Evolutionary conservation across 1,140 invertebrate genomes (phyloP).

Genomic region (Diachasmimorpha longicaudata): DNA sequence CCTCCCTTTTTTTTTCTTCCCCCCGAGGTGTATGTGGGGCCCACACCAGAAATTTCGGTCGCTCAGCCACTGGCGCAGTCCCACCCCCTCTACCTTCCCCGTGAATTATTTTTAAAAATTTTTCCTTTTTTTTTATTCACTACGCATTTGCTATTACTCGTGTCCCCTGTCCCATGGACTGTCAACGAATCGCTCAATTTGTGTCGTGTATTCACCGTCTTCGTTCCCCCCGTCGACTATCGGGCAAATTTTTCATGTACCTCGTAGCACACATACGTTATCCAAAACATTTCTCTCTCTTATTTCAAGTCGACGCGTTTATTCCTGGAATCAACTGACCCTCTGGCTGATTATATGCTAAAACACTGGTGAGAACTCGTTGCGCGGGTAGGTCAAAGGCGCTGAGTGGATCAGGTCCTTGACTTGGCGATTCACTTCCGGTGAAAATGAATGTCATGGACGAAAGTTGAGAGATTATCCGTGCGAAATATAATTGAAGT

Average conservation of each 20-base stretch:
- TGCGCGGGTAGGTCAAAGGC: not conserved
- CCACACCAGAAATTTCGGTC: not conserved
- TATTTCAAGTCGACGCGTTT: not conserved
- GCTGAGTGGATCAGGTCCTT: not conserved
- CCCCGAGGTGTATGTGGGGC: not conserved
- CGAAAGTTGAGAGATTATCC: no score
- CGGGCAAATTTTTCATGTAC: not conserved
- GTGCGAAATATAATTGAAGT: not conserved
- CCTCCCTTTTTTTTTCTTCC: not conserved
- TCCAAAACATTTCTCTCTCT: not conserved
- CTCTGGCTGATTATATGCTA: not conserved
- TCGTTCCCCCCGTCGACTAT: not conserved
- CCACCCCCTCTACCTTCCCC: not conserved
- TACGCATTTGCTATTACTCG: not conserved
- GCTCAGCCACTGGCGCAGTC: not conserved
- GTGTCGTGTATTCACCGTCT: not conserved
- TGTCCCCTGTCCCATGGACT: not conserved
- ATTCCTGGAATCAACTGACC: not conserved
- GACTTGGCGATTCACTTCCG: not conserved
- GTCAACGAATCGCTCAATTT: conserved; percentile 17
- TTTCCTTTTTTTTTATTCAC: not conserved
- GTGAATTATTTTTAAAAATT: no score
- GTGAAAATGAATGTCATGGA: not conserved
- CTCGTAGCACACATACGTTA: not conserved
- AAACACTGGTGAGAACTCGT: not conserved